Percentiles rank a stretch among this genome's conserved stretches.
Evolutionary conservation across 1,140 invertebrate species (phyloP).

Genomic region (Eciton burchellii): DNA sequence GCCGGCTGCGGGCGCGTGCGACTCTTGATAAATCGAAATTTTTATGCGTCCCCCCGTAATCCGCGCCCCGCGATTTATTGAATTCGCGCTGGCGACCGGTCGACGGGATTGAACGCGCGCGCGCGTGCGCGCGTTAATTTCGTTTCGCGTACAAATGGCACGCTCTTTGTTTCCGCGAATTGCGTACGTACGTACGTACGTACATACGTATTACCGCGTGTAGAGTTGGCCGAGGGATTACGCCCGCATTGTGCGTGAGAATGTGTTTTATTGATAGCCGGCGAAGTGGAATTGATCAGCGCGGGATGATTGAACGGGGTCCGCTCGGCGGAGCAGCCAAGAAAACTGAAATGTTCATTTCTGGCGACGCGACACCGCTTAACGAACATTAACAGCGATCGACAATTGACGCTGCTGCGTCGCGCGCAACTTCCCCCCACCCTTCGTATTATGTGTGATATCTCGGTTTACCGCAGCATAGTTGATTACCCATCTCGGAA

Average conservation of each 20-base stretch:
- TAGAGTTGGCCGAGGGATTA: conserved; percentile 40
- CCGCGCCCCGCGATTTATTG: conserved; percentile 42
- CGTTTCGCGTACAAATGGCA: conserved; percentile 45
- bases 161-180: conserved; percentile 51
- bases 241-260: conserved; percentile 26
- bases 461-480: conserved; percentile 73
- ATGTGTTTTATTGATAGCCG: conserved; percentile 48
- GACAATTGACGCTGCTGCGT: conserved; percentile 56
- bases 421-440: conserved; percentile 61
- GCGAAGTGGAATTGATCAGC: conserved; percentile 40
- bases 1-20: neutral
- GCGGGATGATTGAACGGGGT: conserved; percentile 40
- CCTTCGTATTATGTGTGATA: conserved; percentile 72
- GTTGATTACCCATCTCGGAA: conserved; percentile 73
- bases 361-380: no score
- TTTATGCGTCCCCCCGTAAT: conserved; percentile 20
- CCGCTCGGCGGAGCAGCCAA: neutral
- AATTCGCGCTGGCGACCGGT: conserved; percentile 51
- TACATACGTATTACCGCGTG: neutral
- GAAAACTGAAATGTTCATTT: no score
- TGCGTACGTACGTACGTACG: conserved; percentile 16
- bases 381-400: neutral
- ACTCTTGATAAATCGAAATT: conserved; percentile 54
- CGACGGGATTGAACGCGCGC: conserved; percentile 41
- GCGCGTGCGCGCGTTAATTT: conserved; percentile 53